Evolutionary conservation across 2,797 vertebrate genomes (phyloP).

Genomic region (Acanthurus leucopareius): DNA sequence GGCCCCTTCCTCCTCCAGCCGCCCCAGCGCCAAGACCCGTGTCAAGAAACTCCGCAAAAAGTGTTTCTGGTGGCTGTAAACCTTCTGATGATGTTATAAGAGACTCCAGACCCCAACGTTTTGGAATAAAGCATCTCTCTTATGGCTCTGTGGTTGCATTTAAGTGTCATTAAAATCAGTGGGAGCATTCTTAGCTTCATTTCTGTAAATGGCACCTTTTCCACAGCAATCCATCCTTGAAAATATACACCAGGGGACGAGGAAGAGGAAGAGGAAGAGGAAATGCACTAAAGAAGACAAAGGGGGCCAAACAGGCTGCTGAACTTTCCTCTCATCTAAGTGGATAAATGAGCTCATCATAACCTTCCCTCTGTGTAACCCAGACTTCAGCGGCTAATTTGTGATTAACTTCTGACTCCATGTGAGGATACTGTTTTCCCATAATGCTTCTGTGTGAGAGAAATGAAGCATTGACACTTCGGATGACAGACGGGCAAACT

Average conservation of each 20-base stretch:
- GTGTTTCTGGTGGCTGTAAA: conserved; percentile 99
- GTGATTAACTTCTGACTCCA: conserved; percentile 33
- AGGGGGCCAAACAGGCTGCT: conserved; percentile 31
- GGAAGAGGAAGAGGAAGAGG: neutral
- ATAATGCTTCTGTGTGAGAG: conserved; percentile 12
- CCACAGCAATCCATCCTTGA: conserved; percentile 13
- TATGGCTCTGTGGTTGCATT: conserved; percentile 14
- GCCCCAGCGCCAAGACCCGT: conserved; percentile 85
- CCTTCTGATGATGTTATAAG: conserved; percentile 39
- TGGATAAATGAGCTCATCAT: neutral
- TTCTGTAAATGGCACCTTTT: conserved; percentile 45
- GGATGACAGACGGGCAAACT: conserved; percentile 25
- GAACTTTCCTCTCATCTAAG: conserved; percentile 22
- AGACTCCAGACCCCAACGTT: conserved; percentile 6
- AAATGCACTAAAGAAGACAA: conserved; percentile 29
- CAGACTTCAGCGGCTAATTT: conserved; percentile 28
- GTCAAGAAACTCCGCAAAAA: conserved; percentile 95
- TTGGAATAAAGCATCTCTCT: conserved; percentile 18
- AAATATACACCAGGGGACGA: conserved; percentile 22
- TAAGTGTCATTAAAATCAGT: conserved; percentile 25
- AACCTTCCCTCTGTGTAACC: neutral
- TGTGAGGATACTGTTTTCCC: conserved; percentile 26
- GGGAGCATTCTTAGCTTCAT: conserved; percentile 19
- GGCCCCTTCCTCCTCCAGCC: conserved; percentile 54
- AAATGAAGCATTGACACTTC: conserved; percentile 34